Evolutionary conservation across 2,113 vertebrate genomes (phyloP).

Genomic region (Bungarus multicinctus): DNA sequence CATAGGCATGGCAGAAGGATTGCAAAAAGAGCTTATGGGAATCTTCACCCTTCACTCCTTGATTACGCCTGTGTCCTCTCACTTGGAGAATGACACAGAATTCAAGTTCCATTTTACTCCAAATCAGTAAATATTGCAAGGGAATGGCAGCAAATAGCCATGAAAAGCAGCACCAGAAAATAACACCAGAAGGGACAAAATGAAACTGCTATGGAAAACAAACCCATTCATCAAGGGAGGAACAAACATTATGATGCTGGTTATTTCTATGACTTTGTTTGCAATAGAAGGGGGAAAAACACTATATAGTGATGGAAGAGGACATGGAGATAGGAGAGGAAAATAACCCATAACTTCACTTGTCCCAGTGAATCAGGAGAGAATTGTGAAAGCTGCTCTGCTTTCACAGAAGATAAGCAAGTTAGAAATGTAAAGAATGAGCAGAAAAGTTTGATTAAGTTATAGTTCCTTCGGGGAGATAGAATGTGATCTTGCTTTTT

Average conservation of each 20-base stretch:
- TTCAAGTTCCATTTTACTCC: not conserved
- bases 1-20: not conserved
- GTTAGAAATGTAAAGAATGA: not conserved
- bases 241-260: not conserved
- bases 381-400: not conserved
- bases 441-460: not conserved
- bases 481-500: not conserved
- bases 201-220: not conserved
- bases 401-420: not conserved
- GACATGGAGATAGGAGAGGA: not conserved
- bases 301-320: not conserved
- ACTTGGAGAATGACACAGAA: not conserved
- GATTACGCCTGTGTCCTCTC: not conserved
- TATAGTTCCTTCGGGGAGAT: not conserved
- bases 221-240: not conserved
- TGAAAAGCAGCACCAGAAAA: not conserved
- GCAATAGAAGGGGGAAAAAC: not conserved
- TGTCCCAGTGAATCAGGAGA: not conserved
- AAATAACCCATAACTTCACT: not conserved
- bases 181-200: not conserved
- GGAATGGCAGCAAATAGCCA: not conserved
- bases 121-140: not conserved
- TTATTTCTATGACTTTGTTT: not conserved
- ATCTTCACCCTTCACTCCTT: not conserved
- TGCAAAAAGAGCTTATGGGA: not conserved